Conservation (phyloP, 2,113 vertebrate genomes). For the Toxotes jaculatrix region DNA sequence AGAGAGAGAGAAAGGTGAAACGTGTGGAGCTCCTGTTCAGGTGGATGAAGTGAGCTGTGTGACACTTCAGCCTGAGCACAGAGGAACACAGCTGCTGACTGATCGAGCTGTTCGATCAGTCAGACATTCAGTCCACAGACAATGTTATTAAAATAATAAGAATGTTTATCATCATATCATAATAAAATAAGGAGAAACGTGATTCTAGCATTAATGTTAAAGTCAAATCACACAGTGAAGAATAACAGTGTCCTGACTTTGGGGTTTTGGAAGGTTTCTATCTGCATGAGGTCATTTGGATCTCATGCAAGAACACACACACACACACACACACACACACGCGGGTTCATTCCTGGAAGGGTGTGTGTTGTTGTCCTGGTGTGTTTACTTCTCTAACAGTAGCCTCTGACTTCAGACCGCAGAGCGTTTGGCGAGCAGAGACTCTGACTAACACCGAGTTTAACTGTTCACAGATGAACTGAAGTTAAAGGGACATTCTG, state of each 20-base stretch:
- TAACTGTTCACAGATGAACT: conserved; percentile 1
- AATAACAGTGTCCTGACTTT: neutral
- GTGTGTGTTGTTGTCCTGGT: conserved; percentile 7
- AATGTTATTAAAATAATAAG: no score
- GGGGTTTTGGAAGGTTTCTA: neutral
- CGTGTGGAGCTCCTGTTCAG: no score
- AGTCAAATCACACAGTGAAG: neutral
- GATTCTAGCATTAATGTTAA: no score
- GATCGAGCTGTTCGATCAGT: no score
- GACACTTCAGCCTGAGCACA: no score
- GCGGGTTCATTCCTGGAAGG: neutral
- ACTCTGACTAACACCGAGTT: neutral
- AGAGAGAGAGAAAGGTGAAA: no score
- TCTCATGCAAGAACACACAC: neutral
- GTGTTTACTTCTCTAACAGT: conserved; percentile 12
- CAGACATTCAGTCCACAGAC: no score
- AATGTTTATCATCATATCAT: no score
- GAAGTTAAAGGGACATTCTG: neutral
- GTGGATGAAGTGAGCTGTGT: no score
- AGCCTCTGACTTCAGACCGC: conserved; percentile 16
- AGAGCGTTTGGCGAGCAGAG: neutral
- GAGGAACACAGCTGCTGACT: no score
- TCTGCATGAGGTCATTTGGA: conserved; percentile 6
- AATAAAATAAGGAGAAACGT: no score
- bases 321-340: neutral